Evolutionary conservation across 2,888 invertebrate species (phyloP).

Genomic region (Mimumesa dahlbomi): DNA sequence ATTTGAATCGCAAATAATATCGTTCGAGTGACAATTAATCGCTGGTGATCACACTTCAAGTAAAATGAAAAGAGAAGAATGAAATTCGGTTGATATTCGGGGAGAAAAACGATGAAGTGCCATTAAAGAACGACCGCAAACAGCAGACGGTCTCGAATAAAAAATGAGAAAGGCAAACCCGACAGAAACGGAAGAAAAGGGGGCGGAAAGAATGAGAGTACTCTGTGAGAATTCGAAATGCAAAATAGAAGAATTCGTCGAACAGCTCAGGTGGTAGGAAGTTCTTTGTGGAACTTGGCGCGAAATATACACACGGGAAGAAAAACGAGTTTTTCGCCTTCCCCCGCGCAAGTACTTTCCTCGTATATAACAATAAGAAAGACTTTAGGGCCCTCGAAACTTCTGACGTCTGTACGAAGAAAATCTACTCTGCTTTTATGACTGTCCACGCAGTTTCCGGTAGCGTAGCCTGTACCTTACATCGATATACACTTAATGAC

Average conservation of each 20-base stretch:
- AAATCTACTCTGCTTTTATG: slow-evolving; percentile 35
- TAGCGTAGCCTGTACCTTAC: neutral
- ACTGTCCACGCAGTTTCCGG: neutral
- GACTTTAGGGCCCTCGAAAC: slow-evolving; percentile 43
- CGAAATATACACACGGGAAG: slow-evolving; percentile 20
- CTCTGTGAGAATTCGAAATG: neutral
- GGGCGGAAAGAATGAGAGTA: neutral
- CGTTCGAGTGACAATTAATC: too few species aligned
- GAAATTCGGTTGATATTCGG: too few species aligned
- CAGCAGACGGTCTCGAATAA: neutral
- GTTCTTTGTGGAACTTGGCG: slow-evolving; percentile 8
- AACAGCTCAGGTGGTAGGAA: slow-evolving; percentile 19
- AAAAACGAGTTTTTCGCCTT: slow-evolving; percentile 39
- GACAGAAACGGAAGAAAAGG: neutral
- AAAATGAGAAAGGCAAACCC: neutral
- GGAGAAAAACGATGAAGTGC: too few species aligned
- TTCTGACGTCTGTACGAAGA: slow-evolving; percentile 18
- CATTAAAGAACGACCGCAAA: neutral
- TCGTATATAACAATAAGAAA: slow-evolving; percentile 48
- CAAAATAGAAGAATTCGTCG: slow-evolving; percentile 24
- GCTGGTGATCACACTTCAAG: too few species aligned
- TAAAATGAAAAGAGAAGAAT: too few species aligned
- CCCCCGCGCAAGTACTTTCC: slow-evolving; percentile 29
- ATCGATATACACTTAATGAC: slow-evolving; percentile 22
- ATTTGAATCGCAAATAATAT: too few species aligned